Percentiles rank a stretch among this genome's conserved stretches.
These are phyloP conservation scores for Calliopsis andreniformis DNA, from an alignment of 1,140 invertebrate species.

Conservation along the genomic window DNA sequence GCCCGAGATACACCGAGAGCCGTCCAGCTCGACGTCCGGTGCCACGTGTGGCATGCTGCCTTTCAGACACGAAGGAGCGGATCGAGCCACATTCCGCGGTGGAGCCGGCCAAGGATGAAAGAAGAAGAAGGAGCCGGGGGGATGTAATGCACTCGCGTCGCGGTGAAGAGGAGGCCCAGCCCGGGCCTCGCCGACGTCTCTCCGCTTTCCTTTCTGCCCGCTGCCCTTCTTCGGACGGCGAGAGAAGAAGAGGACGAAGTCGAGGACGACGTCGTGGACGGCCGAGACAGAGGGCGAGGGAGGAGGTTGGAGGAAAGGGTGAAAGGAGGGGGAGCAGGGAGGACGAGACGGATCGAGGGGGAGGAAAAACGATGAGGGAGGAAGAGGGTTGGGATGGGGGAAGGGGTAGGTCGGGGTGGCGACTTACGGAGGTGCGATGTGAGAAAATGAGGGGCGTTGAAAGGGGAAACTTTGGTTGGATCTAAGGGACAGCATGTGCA, in stretches of 20 bases:
- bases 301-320: not conserved
- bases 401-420: conserved; percentile 33
- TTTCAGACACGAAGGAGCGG: conserved; percentile 50
- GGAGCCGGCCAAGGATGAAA: conserved; percentile 50
- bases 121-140: conserved; percentile 48
- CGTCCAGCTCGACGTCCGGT: conserved; percentile 52
- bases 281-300: not conserved
- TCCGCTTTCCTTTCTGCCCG: conserved; percentile 29
- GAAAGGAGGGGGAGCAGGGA: not conserved
- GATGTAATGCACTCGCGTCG: conserved; percentile 47
- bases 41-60: conserved; percentile 50
- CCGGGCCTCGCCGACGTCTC: conserved; percentile 22
- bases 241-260: conserved; percentile 20
- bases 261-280: not conserved
- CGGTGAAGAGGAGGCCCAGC: conserved; percentile 34
- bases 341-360: not conserved
- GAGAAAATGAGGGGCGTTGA: no score
- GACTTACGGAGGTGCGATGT: conserved; percentile 54
- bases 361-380: conserved; percentile 13
- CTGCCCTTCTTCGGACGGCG: conserved; percentile 6
- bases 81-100: conserved; percentile 52
- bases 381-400: conserved; percentile 13
- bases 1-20: conserved; percentile 57
- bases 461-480: no score
- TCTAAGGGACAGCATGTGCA: no score